These are phyloP conservation scores for Xestia rhomboidea DNA, from an alignment of 2,888 invertebrate genomes.

Conservation along the genomic window DNA sequence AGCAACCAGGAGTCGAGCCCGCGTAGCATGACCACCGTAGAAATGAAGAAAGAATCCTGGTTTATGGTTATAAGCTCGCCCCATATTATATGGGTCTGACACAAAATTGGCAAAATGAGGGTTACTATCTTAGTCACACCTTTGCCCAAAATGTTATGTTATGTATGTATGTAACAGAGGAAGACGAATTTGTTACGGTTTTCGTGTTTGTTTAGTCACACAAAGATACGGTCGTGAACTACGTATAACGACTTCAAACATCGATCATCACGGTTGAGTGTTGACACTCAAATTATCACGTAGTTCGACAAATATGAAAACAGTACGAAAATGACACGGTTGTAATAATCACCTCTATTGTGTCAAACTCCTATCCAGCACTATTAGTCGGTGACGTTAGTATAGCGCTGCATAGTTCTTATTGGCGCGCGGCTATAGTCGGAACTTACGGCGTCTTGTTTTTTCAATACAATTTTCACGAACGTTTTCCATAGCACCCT, in stretches of 20 bases:
- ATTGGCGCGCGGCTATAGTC: not conserved
- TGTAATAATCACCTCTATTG: conserved; percentile 55
- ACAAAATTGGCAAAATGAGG: not conserved
- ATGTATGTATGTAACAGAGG: not conserved
- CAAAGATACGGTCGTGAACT: conserved; percentile 8
- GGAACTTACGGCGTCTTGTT: not conserved
- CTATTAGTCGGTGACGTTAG: conserved; percentile 28
- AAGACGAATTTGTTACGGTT: not conserved
- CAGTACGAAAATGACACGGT: conserved; percentile 60
- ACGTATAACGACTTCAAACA: conserved; percentile 23
- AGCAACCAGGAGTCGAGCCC: not conserved
- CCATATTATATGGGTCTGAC: not conserved
- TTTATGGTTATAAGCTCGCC: not conserved
- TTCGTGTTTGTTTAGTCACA: not conserved
- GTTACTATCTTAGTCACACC: not conserved
- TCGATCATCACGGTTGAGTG: conserved; percentile 29
- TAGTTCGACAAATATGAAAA: conserved; percentile 47
- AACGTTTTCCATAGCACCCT: not conserved
- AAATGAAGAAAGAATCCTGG: not conserved
- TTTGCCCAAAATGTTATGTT: not conserved
- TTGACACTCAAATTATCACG: conserved; percentile 54
- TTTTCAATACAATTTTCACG: not conserved
- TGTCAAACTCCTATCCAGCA: conserved; percentile 54
- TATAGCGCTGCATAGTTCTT: not conserved
- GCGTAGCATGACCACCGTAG: too few species aligned